Evolutionary conservation across 2,113 vertebrate species (phyloP).

Genomic region (Electrona antarctica): DNA sequence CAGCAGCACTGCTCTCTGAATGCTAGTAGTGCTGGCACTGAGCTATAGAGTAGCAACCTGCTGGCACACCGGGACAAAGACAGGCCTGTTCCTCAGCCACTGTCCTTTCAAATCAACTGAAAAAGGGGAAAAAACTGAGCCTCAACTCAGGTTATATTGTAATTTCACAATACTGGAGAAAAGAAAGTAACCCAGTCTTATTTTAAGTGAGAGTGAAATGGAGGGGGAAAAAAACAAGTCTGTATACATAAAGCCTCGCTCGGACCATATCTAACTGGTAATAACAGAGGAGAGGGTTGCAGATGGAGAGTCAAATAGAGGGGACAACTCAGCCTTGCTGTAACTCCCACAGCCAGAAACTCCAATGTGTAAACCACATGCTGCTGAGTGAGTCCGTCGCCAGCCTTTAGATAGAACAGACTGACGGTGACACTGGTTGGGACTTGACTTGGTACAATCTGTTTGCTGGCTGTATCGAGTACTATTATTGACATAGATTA

Average conservation of each 20-base stretch:
- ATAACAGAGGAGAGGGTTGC: not conserved
- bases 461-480: not conserved
- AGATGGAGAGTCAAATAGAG: constrained; percentile 27
- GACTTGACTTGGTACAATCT: constrained; percentile 24
- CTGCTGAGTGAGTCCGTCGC: constrained; percentile 5
- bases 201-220: not conserved
- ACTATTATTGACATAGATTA: constrained; percentile 23
- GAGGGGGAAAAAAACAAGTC: too few relatives aligned
- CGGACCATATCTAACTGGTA: not conserved
- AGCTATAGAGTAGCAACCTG: not conserved
- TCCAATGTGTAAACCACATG: constrained; percentile 44
- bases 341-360: not conserved
- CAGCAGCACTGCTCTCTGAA: not conserved
- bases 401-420: constrained; percentile 18
- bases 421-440: not conserved
- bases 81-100: not conserved
- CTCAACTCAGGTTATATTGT: not conserved
- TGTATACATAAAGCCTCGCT: too few relatives aligned
- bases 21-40: not conserved
- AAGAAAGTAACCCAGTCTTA: not conserved
- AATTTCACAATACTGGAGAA: not conserved
- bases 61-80: not conserved
- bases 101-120: not conserved
- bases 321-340: constrained; percentile 44
- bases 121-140: not conserved